A percentile compares a stretch with the other conserved stretches of the same genome.
These are phyloP conservation scores for Amazona vittata DNA, from an alignment of 2,113 vertebrate genomes.

Conservation along the genomic window DNA sequence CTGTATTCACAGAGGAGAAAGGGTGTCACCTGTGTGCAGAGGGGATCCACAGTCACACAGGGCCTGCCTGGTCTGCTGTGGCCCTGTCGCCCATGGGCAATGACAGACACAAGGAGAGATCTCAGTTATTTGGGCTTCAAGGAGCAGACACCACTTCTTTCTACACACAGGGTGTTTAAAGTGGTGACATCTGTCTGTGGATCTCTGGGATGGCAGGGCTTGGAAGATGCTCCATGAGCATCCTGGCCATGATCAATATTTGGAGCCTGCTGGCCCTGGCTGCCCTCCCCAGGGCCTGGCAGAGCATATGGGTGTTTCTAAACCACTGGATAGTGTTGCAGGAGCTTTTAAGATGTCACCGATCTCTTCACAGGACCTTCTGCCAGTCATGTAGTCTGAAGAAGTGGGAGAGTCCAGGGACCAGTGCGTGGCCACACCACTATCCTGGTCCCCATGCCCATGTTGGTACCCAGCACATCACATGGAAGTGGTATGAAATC, in stretches of 20 bases:
- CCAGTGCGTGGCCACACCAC: background rate
- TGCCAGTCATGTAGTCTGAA: background rate
- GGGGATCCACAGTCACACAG: background rate
- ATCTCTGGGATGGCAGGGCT: accelerated
- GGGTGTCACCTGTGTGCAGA: background rate
- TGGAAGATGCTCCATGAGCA: background rate
- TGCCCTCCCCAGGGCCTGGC: background rate
- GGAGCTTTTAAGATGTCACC: conserved; percentile 37
- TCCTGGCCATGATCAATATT: conserved; percentile 24
- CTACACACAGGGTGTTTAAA: background rate
- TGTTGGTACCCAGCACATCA: background rate
- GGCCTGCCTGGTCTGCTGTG: accelerated
- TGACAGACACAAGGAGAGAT: background rate
- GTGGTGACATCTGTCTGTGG: background rate
- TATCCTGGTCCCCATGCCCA: background rate
- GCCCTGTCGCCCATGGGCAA: background rate
- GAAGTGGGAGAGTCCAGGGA: background rate
- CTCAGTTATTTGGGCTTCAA: background rate
- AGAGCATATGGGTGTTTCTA: conserved; percentile 54
- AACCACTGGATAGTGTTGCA: conserved; percentile 6
- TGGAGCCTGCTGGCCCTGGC: background rate
- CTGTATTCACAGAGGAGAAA: background rate
- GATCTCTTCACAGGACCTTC: background rate
- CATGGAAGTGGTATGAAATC: background rate
- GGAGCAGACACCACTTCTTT: background rate